A percentile compares a stretch with the other conserved stretches of the same genome.
These are phyloP conservation scores for Spongilla lacustris DNA, from an alignment of 37 sponge, comb jelly and placozoan genomes.

Conservation along the genomic window DNA sequence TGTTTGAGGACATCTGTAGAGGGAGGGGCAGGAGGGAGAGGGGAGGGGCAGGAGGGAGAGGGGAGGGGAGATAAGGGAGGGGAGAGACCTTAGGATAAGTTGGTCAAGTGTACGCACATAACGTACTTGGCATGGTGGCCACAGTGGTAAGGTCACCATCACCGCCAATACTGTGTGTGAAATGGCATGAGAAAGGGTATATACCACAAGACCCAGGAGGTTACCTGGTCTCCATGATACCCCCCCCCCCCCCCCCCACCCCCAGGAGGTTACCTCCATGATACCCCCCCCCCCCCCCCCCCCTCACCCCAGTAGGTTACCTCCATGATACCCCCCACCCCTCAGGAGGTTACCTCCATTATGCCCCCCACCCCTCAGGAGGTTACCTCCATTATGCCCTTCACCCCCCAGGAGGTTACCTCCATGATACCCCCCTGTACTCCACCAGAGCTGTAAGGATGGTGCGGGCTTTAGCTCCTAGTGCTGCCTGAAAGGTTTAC, in stretches of 20 bases:
- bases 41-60: no score
- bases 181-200: neutral
- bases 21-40: no score
- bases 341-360: no score
- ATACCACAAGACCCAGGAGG: no score
- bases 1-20: conserved; percentile 43
- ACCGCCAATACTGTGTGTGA: conserved; percentile 69
- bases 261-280: no score
- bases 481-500: conserved; percentile 43
- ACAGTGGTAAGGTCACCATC: conserved; percentile 13
- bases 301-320: no score
- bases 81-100: no score
- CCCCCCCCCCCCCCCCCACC: no score
- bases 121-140: conserved; percentile 64
- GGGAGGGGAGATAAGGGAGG: no score
- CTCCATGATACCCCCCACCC: no score
- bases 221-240: neutral
- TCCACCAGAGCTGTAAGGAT: conserved; percentile 16
- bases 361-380: neutral
- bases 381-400: neutral
- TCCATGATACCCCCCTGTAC: conserved; percentile 67
- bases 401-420: conserved; percentile 22
- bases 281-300: no score
- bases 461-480: conserved; percentile 45
- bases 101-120: neutral